Percentiles rank a stretch among this genome's conserved stretches.
phyloP scores from a whole-genome alignment of 2,888 invertebrate species.

The Dendrolimus houi region DNA sequence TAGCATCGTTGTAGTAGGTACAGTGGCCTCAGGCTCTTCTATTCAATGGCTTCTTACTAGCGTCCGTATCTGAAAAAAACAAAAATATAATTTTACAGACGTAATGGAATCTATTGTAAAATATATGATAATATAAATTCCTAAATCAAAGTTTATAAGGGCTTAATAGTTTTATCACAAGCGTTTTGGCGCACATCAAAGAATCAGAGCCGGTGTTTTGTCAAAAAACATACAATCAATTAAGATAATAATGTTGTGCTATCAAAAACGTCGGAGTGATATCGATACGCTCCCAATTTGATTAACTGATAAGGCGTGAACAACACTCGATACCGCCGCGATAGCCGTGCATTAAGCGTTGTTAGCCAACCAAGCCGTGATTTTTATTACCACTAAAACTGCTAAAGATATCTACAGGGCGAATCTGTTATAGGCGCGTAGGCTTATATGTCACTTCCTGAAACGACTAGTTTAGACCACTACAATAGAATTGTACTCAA shows the following conservation, averaged over 20 bases:
- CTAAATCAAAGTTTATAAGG: slow-evolving; percentile 1
- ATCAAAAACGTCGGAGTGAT: slow-evolving; percentile 57
- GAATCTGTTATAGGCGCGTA: slow-evolving; percentile 25
- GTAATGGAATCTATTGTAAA: background rate
- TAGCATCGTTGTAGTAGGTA: slow-evolving; percentile 26
- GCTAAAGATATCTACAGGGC: slow-evolving; percentile 40
- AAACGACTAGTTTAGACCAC: background rate
- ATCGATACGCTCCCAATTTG: slow-evolving; percentile 71
- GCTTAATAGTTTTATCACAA: slow-evolving; percentile 14
- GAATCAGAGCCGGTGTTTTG: slow-evolving; percentile 47
- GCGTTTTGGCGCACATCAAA: slow-evolving; percentile 40
- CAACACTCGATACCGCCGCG: slow-evolving; percentile 64
- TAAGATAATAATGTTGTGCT: slow-evolving; percentile 64
- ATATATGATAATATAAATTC: background rate
- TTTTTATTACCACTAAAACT: slow-evolving; percentile 66
- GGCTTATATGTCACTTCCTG: slow-evolving; percentile 5
- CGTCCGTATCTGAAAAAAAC: slow-evolving; percentile 50
- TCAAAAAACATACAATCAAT: slow-evolving; percentile 68
- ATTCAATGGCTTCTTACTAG: slow-evolving; percentile 28
- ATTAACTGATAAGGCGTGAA: slow-evolving; percentile 64
- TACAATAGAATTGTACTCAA: background rate
- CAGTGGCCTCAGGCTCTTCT: slow-evolving; percentile 19
- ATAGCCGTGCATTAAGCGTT: slow-evolving; percentile 63
- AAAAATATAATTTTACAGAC: background rate
- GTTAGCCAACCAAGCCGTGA: slow-evolving; percentile 63